phyloP scores from a whole-genome alignment of 2,888 invertebrate species.

The Tetranychus truncatus region DNA sequence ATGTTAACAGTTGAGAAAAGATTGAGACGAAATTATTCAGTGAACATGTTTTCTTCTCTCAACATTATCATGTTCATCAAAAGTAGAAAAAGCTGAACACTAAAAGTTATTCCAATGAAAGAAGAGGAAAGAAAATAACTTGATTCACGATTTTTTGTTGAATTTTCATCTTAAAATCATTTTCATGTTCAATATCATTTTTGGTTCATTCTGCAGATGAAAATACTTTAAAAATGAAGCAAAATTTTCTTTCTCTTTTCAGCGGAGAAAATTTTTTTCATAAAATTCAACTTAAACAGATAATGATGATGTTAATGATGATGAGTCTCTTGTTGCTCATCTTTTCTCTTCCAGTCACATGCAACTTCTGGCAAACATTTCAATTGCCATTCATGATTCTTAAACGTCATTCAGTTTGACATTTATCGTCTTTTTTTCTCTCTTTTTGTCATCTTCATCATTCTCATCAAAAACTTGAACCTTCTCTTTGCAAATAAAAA shows the following conservation, averaged over 20 bases:
- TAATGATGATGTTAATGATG: not conserved
- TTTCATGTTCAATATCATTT: no score
- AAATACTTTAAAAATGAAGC: no score
- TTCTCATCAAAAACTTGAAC: not conserved
- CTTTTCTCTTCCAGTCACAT: not conserved
- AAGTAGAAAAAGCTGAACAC: no score
- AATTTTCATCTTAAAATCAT: no score
- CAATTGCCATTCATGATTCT: not conserved
- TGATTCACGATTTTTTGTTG: no score
- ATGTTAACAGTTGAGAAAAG: no score
- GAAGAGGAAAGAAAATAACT: no score
- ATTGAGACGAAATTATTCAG: no score
- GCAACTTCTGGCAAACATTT: not conserved
- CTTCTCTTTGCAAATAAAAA: no score
- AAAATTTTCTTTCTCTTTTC: not conserved
- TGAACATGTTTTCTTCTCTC: not conserved
- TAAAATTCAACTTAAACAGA: not conserved
- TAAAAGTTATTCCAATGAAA: no score
- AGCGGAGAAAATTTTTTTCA: not conserved
- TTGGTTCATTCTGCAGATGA: no score
- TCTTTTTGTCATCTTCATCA: not conserved
- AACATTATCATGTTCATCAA: not conserved
- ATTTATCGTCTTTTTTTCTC: not conserved
- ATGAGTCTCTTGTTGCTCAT: not conserved
- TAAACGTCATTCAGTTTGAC: not conserved